Evolutionary conservation across 2,888 invertebrate species (phyloP).

Genomic region (Antheraea yamamai): DNA sequence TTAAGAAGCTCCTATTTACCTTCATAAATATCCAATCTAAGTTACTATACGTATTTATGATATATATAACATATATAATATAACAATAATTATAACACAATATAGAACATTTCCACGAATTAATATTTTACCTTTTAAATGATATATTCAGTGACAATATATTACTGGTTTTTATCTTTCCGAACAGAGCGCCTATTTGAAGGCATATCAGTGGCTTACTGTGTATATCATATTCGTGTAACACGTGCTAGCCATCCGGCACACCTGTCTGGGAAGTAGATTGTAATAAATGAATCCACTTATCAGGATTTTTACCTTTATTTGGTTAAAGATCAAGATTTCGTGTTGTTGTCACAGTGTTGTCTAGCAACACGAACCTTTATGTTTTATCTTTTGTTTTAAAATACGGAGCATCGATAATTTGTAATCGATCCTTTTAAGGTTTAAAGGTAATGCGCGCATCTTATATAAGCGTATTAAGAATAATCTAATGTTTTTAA

Average conservation of each 20-base stretch:
- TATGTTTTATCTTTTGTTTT: slow-evolving; percentile 15
- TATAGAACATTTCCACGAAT: neutral
- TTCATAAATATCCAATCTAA: neutral
- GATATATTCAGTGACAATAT: neutral
- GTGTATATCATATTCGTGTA: slow-evolving; percentile 21
- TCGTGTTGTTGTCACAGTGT: slow-evolving; percentile 18
- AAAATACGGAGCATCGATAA: neutral
- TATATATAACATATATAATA: neutral
- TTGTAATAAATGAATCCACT: slow-evolving; percentile 51
- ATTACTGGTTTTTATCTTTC: neutral
- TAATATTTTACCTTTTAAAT: neutral
- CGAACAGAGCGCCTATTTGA: neutral
- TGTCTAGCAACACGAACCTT: slow-evolving; percentile 3
- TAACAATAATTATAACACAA: neutral
- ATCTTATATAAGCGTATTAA: neutral
- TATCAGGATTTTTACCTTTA: slow-evolving; percentile 42
- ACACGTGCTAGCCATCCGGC: slow-evolving; percentile 62
- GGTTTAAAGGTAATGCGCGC: neutral
- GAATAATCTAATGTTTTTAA: neutral
- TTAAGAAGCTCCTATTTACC: neutral
- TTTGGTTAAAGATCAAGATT: slow-evolving; percentile 23
- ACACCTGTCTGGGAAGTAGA: slow-evolving; percentile 58
- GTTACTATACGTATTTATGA: neutral
- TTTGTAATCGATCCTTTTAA: neutral
- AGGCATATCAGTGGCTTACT: slow-evolving; percentile 3